Evolutionary conservation across 1,140 invertebrate species (phyloP).

Genomic region (Heliconius eleuchia): DNA sequence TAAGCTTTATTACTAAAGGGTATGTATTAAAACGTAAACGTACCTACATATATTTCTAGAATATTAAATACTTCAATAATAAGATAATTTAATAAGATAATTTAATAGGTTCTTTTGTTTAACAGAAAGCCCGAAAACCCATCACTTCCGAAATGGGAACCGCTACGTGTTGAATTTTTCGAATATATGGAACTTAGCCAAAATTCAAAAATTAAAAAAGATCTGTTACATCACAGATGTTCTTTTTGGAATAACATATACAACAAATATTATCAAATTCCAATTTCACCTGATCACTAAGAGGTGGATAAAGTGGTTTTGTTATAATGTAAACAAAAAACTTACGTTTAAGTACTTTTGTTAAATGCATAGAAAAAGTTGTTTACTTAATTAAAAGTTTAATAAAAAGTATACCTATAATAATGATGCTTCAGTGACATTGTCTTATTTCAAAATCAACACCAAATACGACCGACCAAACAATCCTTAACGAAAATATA

Average conservation of each 20-base stretch:
- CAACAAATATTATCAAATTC: conserved; percentile 11
- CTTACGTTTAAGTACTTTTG: background rate
- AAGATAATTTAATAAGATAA: background rate
- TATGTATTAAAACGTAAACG: conserved; percentile 21
- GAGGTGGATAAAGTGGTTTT: background rate
- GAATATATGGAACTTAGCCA: conserved; percentile 6
- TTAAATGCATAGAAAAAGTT: no score
- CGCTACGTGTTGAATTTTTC: conserved; percentile 21
- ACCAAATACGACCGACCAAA: no score
- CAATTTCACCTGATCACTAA: background rate
- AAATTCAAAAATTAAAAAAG: conserved; percentile 14
- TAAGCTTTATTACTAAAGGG: conserved; percentile 45
- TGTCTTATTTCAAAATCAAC: no score
- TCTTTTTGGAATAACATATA: conserved; percentile 19
- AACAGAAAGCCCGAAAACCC: conserved; percentile 45
- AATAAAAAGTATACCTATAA: no score
- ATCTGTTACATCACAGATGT: conserved; percentile 17
- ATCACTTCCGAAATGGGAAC: conserved; percentile 45
- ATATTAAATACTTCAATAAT: background rate
- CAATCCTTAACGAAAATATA: no score
- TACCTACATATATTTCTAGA: no score
- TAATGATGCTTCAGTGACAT: no score
- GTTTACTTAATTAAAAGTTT: no score
- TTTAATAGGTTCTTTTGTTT: conserved; percentile 20
- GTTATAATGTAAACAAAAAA: background rate